Base-by-base conservation (phyloP, 2,888 invertebrate species). In the Catocala sponsa region DNA sequence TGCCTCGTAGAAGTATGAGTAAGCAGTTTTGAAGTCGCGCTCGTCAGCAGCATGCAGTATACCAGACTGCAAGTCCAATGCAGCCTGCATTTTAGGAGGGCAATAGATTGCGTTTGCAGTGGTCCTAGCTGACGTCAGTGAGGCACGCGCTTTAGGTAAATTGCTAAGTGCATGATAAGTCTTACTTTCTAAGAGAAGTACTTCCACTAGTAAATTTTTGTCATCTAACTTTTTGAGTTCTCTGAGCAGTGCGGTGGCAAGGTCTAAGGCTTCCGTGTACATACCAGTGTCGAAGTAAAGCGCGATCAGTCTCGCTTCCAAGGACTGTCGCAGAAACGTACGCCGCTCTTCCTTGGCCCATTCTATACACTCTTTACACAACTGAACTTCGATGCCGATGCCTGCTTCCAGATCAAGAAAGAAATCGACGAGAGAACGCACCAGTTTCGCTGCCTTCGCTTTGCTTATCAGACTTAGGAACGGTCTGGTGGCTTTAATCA, bases 81-180 rank as follows among this genome's bases (percentile, higher is more conserved):
- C 98, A 7, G 99, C 99, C 94, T 99, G 99, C 95, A 99, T 97
- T 94, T 99, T 98, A 0, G 99, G 99, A 68, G 99, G 99, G 90
- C 99, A 99, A 90, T 99, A 99, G 82, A 99, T 99, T 10, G 99
- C 98, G 93, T 99, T 99, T 6, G 99, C 99, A 52, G 99, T 99
- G n/a, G 99, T 99, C 80, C 99, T 96, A 5, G 99, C 99, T 46
- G 99, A 99, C 11, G 99, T 99, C 52, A 99, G 94, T 0, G 99
- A 99, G 53, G 99, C 99, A 75, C 99, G 95, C 9, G 99, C 98
- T 91, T 99, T 99, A 5, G 99, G 98, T 85, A 99, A 95, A 94
- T 99, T 99, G 86, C 98, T 98, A 71, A 99, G 95, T 59, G 99
- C 98, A 95, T 99, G 99, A 93, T 98, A 99, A 58, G 99, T 99